A percentile compares a stretch with the other conserved stretches of the same genome.
These are phyloP conservation scores for Cephalopachus bancanus DNA, from an alignment of 2,797 vertebrate species.

Conservation along the genomic window DNA sequence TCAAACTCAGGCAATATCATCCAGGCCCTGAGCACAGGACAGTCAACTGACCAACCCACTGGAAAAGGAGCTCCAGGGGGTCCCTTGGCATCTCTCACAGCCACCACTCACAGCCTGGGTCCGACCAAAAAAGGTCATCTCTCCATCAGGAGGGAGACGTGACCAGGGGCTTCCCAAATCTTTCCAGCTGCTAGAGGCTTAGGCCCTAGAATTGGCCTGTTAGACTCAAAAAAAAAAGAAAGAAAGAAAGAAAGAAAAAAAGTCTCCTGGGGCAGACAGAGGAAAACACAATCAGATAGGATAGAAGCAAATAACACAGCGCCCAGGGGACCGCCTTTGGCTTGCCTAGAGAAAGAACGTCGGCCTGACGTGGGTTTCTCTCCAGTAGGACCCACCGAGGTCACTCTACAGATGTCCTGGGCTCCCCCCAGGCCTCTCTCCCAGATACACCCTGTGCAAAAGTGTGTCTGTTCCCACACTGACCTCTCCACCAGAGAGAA, in stretches of 20 bases:
- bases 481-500: neutral
- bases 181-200: neutral
- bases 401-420: neutral
- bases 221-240: neutral
- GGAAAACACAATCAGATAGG: neutral
- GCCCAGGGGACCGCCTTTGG: neutral
- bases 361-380: neutral
- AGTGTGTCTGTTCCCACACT: neutral
- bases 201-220: neutral
- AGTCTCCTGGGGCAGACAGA: rapidly evolving
- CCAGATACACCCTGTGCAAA: too few species aligned
- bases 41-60: neutral
- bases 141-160: too few species aligned
- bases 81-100: neutral
- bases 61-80: neutral
- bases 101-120: neutral
- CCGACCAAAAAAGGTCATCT: neutral
- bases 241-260: too few species aligned
- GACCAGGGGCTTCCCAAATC: neutral
- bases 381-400: neutral
- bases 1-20: neutral
- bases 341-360: neutral
- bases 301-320: neutral
- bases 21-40: neutral
- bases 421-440: neutral